Evolutionary conservation across 35 echinoderm and acorn worm genomes (phyloP), one percentile per base, ranked within the genome.

Genomic region (Chiridota heheva): DNA sequence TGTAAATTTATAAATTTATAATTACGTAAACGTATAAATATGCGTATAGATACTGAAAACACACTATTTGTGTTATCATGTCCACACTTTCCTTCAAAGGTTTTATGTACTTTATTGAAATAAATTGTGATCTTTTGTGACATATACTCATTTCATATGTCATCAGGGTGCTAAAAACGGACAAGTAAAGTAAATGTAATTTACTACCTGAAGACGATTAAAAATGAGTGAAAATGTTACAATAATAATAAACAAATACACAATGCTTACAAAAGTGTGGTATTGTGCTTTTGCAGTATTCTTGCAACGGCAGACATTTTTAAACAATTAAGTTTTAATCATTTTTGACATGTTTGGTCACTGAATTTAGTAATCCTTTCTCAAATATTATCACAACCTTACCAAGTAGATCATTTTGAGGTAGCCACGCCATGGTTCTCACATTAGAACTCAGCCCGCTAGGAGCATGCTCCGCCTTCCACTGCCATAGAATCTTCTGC

Each of bases 341-440:
- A 13, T 13, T 53, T 53, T 53, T 53, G n/a, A n/a, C n/a, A 53
- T 13, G 48, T n/a, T n/a, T n/a, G n/a, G 36, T 40, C 17, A 72
- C 30, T 37, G 17, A 42, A 8, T 37, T 37, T 40, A 40, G 35
- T 56, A 59, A 56, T 27, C 8, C 44, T 12, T 62, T 59, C 48
- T 24, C 7, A 58, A 29, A 77, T 77, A n/a, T 3, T 12, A 10
- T 18, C 30, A 66, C 15, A 31, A 32, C 30, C 48, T 72, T 82
- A 89, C 86, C 77, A 16, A 89, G 63, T 1, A 89, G 42, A 40
- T 89, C 86, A 43, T 82, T 81, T 57, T 89, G 86, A 17, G 86
- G 76, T 31, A 82, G 36, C 76, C 84, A 87, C 18, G 13, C 40
- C 74, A 87, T 63, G 5, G 60, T 65, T 66, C 56, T 87, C 20